These are phyloP conservation scores for Allolobophora icterica DNA, from an alignment of 2,888 invertebrate genomes.

Conservation along the genomic window DNA sequence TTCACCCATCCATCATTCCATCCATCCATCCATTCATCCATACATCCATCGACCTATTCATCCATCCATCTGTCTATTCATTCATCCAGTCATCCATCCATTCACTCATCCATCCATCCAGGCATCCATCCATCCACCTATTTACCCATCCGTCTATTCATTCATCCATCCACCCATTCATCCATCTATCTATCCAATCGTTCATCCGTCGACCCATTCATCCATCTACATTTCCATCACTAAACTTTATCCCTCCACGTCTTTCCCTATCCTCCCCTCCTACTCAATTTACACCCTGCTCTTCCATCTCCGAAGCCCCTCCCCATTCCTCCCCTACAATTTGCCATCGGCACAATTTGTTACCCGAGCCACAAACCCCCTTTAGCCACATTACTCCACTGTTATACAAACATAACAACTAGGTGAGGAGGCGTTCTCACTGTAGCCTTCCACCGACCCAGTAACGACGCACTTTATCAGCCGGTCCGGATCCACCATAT, in stretches of 20 bases:
- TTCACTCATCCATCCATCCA: too few relatives aligned
- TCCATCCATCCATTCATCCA: background rate
- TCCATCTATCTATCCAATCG: too few relatives aligned
- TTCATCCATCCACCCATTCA: too few relatives aligned
- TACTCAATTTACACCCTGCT: conserved; percentile 17
- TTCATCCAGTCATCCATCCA: too few relatives aligned
- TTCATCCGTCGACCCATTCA: background rate
- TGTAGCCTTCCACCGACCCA: too few relatives aligned
- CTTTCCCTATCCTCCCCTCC: conserved; percentile 14
- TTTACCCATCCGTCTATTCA: too few relatives aligned
- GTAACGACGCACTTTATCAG: conserved; percentile 8
- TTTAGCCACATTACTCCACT: background rate
- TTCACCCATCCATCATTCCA: background rate
- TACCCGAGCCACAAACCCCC: background rate
- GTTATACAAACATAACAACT: background rate
- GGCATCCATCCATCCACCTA: too few relatives aligned
- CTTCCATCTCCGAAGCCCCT: background rate
- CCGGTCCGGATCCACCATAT: background rate
- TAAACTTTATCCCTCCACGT: background rate
- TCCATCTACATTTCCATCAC: background rate
- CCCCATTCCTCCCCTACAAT: background rate
- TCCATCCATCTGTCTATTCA: too few relatives aligned
- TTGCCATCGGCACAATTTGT: background rate
- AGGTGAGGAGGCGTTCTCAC: background rate
- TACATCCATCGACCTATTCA: too few relatives aligned